Percentiles rank a stretch among this genome's conserved stretches.
phyloP scores from a whole-genome alignment of 2,888 invertebrate species.

The Metallyticus violacea region DNA sequence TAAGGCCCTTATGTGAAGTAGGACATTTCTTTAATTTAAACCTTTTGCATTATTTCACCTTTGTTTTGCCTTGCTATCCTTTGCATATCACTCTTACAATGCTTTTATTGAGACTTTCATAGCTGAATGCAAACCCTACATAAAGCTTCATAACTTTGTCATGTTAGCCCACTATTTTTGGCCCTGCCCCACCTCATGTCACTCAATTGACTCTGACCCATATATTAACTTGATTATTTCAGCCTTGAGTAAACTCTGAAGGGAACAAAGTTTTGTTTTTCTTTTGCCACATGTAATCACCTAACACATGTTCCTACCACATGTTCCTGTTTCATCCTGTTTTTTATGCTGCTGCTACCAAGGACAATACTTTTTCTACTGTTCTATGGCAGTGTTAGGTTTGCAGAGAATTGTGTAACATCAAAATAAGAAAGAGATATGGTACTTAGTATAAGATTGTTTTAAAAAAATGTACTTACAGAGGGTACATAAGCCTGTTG shows the following conservation, averaged over 20 bases:
- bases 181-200: background rate
- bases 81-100: too few relatives aligned
- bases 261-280: background rate
- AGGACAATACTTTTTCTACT: background rate
- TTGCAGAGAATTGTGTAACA: background rate
- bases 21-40: too few relatives aligned
- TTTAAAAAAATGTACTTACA: too few relatives aligned
- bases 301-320: background rate
- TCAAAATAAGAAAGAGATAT: background rate
- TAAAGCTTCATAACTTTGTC: too few relatives aligned
- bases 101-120: too few relatives aligned
- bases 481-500: too few relatives aligned
- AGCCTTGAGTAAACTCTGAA: slow-evolving; percentile 3
- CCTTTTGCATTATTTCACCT: too few relatives aligned
- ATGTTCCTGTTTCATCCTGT: background rate
- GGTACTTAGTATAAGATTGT: too few relatives aligned
- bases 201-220: slow-evolving; percentile 8
- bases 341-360: background rate
- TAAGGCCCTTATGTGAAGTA: too few relatives aligned
- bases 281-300: background rate
- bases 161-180: background rate
- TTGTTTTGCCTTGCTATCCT: too few relatives aligned
- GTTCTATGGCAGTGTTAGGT: background rate
- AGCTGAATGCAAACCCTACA: background rate
- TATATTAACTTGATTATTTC: slow-evolving; percentile 1